Evolutionary conservation across 2,888 invertebrate species (phyloP).

Genomic region (Heliconius ismenius): DNA sequence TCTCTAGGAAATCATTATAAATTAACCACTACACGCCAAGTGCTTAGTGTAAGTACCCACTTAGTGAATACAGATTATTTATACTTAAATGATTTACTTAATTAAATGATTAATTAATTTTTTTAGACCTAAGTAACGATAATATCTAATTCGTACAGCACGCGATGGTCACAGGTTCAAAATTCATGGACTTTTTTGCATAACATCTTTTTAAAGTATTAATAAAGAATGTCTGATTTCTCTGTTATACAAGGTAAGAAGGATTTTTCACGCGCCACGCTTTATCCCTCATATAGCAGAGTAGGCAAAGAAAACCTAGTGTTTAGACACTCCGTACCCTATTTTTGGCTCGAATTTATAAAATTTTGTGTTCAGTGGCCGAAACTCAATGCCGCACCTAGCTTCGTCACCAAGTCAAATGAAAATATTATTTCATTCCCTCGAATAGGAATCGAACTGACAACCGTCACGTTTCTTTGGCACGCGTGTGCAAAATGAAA

Average conservation of each 20-base stretch:
- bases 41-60: background rate
- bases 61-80: background rate
- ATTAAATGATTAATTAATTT: background rate
- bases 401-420: background rate
- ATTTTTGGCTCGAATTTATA: too few species aligned
- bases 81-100: background rate
- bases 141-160: background rate
- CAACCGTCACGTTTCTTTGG: too few species aligned
- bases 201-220: background rate
- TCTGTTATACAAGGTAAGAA: too few species aligned
- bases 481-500: too few species aligned
- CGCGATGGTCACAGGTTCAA: background rate
- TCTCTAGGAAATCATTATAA: background rate
- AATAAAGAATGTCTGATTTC: too few species aligned
- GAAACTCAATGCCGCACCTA: background rate
- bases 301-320: background rate
- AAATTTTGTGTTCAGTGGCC: background rate
- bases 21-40: background rate
- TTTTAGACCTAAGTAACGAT: background rate
- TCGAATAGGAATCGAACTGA: too few species aligned
- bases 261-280: too few species aligned
- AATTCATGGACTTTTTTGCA: background rate
- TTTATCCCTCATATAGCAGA: background rate
- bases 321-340: background rate
- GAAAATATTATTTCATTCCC: too few species aligned